Percentiles rank a stretch among this genome's conserved stretches.
phyloP scores from a whole-genome alignment of 2,888 invertebrate genomes.

The Callinectes sapidus region DNA sequence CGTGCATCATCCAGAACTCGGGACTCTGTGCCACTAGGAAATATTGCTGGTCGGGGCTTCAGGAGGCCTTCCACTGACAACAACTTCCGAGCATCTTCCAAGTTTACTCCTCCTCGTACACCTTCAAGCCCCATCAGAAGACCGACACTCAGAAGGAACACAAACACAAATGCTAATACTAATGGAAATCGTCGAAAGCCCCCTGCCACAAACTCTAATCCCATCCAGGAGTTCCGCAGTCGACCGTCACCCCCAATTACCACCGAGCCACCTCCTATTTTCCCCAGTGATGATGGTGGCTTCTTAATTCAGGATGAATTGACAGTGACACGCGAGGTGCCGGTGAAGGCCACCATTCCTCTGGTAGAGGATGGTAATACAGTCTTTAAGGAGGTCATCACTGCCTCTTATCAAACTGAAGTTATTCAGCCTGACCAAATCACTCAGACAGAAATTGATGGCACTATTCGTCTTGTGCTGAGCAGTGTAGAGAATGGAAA shows the following conservation, averaged over 20 bases:
- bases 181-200: not conserved
- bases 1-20: constrained; percentile 48
- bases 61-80: constrained; percentile 68
- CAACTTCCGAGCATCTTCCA: constrained; percentile 58
- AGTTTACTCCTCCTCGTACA: constrained; percentile 58
- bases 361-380: constrained; percentile 69
- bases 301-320: constrained; percentile 69
- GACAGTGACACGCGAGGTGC: constrained; percentile 68
- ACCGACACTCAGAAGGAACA: constrained; percentile 44
- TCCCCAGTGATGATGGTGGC: constrained; percentile 68
- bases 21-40: constrained; percentile 67
- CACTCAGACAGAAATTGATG: constrained; percentile 71
- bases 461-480: constrained; percentile 62
- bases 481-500: constrained; percentile 62
- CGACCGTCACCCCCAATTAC: constrained; percentile 52
- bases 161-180: not conserved
- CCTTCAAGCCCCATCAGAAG: constrained; percentile 55
- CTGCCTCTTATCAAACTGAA: constrained; percentile 70
- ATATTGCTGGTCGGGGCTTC: constrained; percentile 65
- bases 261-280: constrained; percentile 64
- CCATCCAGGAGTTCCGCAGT: constrained; percentile 65
- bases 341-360: constrained; percentile 71
- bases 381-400: constrained; percentile 71
- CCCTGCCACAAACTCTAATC: constrained; percentile 39
- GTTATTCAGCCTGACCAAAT: constrained; percentile 68